Percentiles rank a stretch among this genome's conserved stretches.
These are phyloP conservation scores for Caenorhabditis afra DNA, from an alignment of 2,888 invertebrate species.

Conservation along the genomic window DNA sequence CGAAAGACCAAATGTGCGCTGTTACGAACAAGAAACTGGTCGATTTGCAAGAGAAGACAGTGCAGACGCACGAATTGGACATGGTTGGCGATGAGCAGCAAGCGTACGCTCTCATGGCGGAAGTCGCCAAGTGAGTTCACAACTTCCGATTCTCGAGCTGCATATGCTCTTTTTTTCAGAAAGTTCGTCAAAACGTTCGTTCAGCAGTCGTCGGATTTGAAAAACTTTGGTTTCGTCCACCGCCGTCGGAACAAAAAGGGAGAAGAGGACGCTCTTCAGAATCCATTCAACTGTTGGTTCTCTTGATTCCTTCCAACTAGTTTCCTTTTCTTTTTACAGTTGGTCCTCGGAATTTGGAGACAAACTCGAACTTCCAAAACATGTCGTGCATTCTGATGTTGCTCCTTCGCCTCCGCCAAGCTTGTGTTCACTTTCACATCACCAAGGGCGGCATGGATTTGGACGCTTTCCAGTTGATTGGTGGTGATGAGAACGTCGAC, in stretches of 20 bases:
- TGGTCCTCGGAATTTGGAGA: conserved; percentile 54
- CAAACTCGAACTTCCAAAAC: conserved; percentile 57
- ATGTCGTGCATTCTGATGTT: conserved; percentile 85
- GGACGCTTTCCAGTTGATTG: conserved; percentile 73
- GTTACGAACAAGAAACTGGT: conserved; percentile 80
- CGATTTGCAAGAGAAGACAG: conserved; percentile 75
- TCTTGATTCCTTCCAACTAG: not conserved
- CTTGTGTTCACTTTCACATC: conserved; percentile 91
- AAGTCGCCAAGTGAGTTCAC: conserved; percentile 69
- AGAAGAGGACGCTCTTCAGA: conserved; percentile 59
- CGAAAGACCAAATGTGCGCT: conserved; percentile 86
- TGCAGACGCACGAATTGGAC: conserved; percentile 77
- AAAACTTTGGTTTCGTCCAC: conserved; percentile 24
- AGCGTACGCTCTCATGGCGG: conserved; percentile 79
- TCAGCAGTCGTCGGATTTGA: conserved; percentile 45
- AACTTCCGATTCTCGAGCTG: too few species aligned
- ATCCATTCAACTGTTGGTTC: conserved; percentile 68
- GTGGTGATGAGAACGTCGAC: conserved; percentile 57
- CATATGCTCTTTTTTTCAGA: conserved; percentile 64
- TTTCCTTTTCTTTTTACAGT: too few species aligned
- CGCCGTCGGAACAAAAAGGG: conserved; percentile 32
- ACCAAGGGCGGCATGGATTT: conserved; percentile 83
- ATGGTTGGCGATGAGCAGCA: conserved; percentile 79
- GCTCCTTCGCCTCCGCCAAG: conserved; percentile 89
- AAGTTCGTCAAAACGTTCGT: conserved; percentile 77